Evolutionary conservation across 2,797 vertebrate genomes (phyloP).

Genomic region (Phrynocephalus vlangalii): DNA sequence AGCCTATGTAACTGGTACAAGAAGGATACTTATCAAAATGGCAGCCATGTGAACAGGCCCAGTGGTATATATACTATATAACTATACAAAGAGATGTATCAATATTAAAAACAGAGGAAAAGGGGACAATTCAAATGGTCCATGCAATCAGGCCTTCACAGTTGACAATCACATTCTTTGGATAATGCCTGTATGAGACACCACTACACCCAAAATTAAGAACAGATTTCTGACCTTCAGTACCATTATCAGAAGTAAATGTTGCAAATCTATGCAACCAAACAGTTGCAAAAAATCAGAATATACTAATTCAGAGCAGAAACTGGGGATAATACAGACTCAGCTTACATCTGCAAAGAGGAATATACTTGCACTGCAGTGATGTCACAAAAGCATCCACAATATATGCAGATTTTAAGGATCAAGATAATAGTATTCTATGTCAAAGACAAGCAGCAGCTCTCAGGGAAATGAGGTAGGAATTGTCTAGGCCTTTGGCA

Average conservation of each 20-base stretch:
- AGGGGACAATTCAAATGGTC: no score
- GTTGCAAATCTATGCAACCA: background rate
- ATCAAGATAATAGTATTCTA: background rate
- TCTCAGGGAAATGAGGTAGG: conserved; percentile 3
- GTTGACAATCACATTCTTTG: background rate
- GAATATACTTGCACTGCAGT: background rate
- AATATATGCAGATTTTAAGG: background rate
- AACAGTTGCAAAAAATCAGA: background rate
- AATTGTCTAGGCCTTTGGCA: background rate
- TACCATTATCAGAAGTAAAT: background rate
- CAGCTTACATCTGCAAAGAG: background rate
- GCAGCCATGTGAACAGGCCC: no score
- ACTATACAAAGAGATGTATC: no score
- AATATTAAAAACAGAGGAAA: no score
- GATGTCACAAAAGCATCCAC: background rate
- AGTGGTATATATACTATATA: no score
- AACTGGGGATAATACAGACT: background rate
- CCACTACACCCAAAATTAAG: background rate
- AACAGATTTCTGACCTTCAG: background rate
- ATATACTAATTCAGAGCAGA: background rate
- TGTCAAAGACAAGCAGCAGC: background rate
- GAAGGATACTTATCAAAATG: no score
- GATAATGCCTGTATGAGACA: background rate
- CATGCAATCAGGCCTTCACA: no score
- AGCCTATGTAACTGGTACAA: no score